Evolutionary conservation across 2,888 invertebrate genomes (phyloP), one percentile per base, ranked within the genome.

Genomic region (Petrophora chlorosata): DNA sequence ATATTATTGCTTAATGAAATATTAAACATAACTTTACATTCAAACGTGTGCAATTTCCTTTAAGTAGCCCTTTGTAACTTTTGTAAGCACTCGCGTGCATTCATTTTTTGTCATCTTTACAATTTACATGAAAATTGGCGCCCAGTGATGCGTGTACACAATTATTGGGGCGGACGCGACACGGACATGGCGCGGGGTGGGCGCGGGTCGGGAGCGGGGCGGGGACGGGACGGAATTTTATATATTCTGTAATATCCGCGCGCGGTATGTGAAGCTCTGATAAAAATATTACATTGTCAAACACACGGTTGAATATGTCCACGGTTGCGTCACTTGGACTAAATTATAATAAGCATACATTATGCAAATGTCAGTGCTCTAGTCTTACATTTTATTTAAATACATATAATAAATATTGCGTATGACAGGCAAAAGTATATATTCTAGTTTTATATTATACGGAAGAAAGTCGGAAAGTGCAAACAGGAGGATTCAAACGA

Each of bases 101-200:
- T 9, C n/a, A n/a, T n/a, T 41, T 35, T 39, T 29, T 49, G 28
- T 39, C 38, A 53, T 66, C 62, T 73, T 74, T 70, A 68, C 71
- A 72, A 73, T 78, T 73, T 72, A 70, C 69, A 72, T 73, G 70
- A 67, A 76, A 74, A 76, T 78, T 73, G 73, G 50, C 43, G 66
- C 52, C 43, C 73, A 56, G 28, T 65, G 71, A 70, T 50, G 76
- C 74, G 75, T 59, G 68, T 71, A 68, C 78, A 77, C 79, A 79
- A 79, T 79, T 79, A 79, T 79, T 45, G 79, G 66, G 44, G 38
- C 54, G 61, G 57, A 59, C 47, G 46, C 52, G 56, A 52, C 35
- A 14, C 32, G 35, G 40, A 35, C 29, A 5, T 19, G 42, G 16
- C 9, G 7, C 14, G 7, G 32, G 30, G 5, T 2, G 9, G 23